Conservation (phyloP, 2,113 vertebrate species). For the Spheniscus mendiculus region DNA sequence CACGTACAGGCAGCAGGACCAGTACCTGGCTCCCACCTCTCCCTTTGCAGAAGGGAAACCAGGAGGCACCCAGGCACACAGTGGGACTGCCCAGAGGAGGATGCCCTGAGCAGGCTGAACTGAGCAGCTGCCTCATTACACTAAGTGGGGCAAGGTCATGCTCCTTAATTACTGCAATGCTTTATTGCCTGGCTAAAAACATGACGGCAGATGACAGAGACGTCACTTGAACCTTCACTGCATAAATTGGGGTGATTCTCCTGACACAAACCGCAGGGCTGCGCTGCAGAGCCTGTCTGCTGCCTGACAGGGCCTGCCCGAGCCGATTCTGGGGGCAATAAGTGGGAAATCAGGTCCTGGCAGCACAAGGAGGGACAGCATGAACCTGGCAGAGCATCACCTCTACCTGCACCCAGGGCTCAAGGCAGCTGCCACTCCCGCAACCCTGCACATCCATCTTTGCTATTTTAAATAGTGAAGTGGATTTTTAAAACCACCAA, state of each 20-base stretch:
- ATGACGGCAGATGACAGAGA: not conserved
- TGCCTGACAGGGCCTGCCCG: no score
- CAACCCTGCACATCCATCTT: not conserved
- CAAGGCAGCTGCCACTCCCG: not conserved
- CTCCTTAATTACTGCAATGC: constrained; percentile 34
- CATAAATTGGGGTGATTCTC: not conserved
- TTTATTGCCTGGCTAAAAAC: not conserved
- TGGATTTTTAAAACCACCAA: not conserved
- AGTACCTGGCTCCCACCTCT: not conserved
- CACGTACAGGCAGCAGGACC: not conserved
- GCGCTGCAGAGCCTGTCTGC: not conserved
- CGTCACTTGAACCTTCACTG: not conserved
- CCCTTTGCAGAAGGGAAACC: not conserved
- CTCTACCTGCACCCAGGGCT: not conserved
- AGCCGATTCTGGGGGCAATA: not conserved
- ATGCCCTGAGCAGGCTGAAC: not conserved
- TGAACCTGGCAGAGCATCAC: not conserved
- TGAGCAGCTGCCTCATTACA: not conserved
- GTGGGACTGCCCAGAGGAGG: not conserved
- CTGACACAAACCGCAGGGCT: not conserved
- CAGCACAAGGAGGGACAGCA: not conserved
- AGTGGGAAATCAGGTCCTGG: not conserved
- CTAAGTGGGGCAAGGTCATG: constrained; percentile 23
- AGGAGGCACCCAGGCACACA: accelerated
- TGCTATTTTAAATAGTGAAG: not conserved